A percentile compares a stretch with the other conserved stretches of the same genome.
Conservation (phyloP, 2,113 vertebrate species). For the Myocastor coypus region DNA sequence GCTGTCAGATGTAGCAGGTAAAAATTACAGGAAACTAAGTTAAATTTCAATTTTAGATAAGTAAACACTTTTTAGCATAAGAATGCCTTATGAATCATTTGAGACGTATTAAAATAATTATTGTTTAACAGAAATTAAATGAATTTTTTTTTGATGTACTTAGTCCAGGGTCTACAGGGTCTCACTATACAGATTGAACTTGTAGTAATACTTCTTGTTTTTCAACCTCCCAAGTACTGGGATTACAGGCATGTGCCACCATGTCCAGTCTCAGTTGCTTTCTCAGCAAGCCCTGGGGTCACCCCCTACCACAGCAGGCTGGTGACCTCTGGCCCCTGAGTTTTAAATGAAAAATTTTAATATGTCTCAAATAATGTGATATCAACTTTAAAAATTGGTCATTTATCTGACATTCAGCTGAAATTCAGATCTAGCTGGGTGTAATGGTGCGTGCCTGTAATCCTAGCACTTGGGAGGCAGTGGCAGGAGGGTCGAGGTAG, state of each 20-base stretch:
- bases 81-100: background rate
- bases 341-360: background rate
- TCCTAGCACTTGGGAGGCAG: background rate
- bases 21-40: background rate
- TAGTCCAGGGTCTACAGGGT: too few species aligned
- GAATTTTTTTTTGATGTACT: too few species aligned
- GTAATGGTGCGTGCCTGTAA: background rate
- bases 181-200: too few species aligned
- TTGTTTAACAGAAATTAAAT: slow-evolving; percentile 18
- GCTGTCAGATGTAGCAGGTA: background rate
- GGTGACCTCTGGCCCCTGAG: too few species aligned
- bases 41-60: slow-evolving; percentile 33
- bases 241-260: too few species aligned
- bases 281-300: too few species aligned
- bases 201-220: too few species aligned
- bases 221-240: too few species aligned
- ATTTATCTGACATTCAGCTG: slow-evolving; percentile 12
- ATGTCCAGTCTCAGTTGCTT: too few species aligned
- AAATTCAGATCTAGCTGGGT: background rate
- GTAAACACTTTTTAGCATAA: background rate
- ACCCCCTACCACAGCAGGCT: too few species aligned
- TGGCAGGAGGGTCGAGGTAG: background rate
- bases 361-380: background rate
- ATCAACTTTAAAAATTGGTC: background rate
- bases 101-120: background rate